Evolutionary conservation across 2,888 invertebrate species (phyloP), one percentile per base, ranked within the genome.

Genomic region (Cartodere bifasciata): DNA sequence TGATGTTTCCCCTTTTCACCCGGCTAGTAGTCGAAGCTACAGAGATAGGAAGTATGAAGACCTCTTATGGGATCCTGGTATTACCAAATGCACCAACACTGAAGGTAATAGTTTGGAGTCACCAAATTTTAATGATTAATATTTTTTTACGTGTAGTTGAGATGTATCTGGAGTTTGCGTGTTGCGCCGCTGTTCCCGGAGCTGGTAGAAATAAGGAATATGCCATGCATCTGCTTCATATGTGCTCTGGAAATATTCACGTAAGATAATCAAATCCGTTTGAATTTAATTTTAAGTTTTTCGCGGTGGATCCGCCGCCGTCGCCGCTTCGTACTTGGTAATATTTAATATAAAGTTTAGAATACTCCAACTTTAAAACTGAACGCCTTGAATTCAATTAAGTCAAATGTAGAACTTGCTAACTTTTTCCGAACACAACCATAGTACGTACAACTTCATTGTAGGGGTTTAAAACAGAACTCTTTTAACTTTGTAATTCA

Each of bases 131-230:
- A 15, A 27, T 27, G 6, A 14, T 44, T 48, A 49, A 46, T 43
- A 30, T 43, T 45, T 48, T 37, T 47, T 42, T 46, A 44, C 48
- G 51, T 53, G 31, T 68, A 87, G 87, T 88, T 57, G 83, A 88
- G 58, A 82, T 84, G 70, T 94, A 87, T 65, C 77, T 91, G 69
- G 90, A 94, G 62, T 78, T 95, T 55, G 88, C 92, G 37, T 91
- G 91, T 68, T 91, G 88, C 54, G 90, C 91, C 34, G 90, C 88
- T 34, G 82, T 92, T 52, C 88, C 88, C 17, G 86, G 91, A 37
- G 91, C 90, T 44, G 92, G 92, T 27, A 79, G 87, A 57, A 88
- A 92, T 55, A 84, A 88, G 52, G 95, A 95, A 62, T 83, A 79
- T 53, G 92, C 94, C 38, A 72, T 94, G 51, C 88, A 92, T 60